Evolutionary conservation across 1,140 invertebrate genomes (phyloP).

Genomic region (Stegodyphus dumicola): DNA sequence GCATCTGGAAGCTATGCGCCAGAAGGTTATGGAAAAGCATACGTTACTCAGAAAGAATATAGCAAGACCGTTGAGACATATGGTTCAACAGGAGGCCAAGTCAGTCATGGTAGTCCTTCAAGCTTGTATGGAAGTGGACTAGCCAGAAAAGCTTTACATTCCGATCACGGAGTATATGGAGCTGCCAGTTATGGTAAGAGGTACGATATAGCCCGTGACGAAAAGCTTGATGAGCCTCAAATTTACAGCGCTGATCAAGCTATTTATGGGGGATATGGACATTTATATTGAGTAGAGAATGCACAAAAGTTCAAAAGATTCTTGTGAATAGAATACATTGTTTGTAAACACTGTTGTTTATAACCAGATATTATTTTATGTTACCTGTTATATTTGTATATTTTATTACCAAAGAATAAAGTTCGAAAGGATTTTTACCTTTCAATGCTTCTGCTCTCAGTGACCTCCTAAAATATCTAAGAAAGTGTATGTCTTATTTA

Average conservation of each 20-base stretch:
- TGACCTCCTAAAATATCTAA: no score
- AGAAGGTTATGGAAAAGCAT: conserved; percentile 17
- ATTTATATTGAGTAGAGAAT: conserved; percentile 31
- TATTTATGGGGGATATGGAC: conserved; percentile 44
- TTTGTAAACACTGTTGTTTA: conserved; percentile 37
- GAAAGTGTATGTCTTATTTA: no score
- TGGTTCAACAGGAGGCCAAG: background rate
- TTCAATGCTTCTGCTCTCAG: background rate
- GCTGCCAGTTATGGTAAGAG: conserved; percentile 28
- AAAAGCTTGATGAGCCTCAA: conserved; percentile 9
- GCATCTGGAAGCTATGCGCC: background rate
- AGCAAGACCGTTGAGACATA: conserved; percentile 47
- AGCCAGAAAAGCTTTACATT: conserved; percentile 6
- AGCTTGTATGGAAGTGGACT: background rate
- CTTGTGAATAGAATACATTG: conserved; percentile 22
- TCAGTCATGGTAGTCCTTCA: background rate
- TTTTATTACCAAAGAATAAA: conserved; percentile 60
- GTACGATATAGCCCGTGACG: background rate
- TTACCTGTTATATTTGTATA: conserved; percentile 51
- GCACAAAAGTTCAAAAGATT: background rate
- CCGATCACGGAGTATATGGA: conserved; percentile 33
- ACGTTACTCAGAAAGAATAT: conserved; percentile 44
- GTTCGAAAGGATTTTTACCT: background rate
- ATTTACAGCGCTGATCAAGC: conserved; percentile 29
- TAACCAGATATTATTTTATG: conserved; percentile 42